These are phyloP conservation scores for Saturnia japonica DNA, from an alignment of 2,888 invertebrate species.

Conservation along the genomic window DNA sequence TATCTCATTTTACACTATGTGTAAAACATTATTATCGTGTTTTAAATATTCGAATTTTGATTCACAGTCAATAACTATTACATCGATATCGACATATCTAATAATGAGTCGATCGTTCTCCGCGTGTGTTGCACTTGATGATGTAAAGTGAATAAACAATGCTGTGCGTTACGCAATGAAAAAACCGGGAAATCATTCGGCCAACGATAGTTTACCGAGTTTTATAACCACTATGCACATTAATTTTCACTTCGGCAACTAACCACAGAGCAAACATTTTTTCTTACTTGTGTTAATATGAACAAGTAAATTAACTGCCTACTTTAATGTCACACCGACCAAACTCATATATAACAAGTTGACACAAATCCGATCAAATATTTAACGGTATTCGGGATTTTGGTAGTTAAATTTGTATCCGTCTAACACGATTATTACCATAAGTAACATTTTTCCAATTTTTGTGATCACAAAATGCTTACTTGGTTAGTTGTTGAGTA, in stretches of 20 bases:
- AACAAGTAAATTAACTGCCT: conserved; percentile 37
- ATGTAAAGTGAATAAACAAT: conserved; percentile 63
- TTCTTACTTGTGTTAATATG: conserved; percentile 24
- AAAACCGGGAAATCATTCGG: conserved; percentile 67
- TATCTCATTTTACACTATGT: too few species aligned
- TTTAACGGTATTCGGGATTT: conserved; percentile 70
- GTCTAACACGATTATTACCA: conserved; percentile 65
- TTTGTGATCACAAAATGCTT: conserved; percentile 36
- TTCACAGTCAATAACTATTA: conserved; percentile 19
- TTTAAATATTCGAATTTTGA: conserved; percentile 12
- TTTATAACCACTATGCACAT: conserved; percentile 38
- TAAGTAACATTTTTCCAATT: conserved; percentile 47
- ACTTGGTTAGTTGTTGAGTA: conserved; percentile 35
- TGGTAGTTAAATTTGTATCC: conserved; percentile 54
- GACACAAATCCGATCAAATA: conserved; percentile 78
- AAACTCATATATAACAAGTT: conserved; percentile 62
- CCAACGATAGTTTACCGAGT: conserved; percentile 55
- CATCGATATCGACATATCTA: conserved; percentile 28
- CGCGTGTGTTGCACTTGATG: conserved; percentile 44
- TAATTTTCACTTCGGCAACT: conserved; percentile 21
- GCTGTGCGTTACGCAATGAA: conserved; percentile 61
- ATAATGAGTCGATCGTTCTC: conserved; percentile 34
- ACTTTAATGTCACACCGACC: conserved; percentile 39
- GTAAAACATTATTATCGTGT: too few species aligned
- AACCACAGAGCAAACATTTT: conserved; percentile 20